These are phyloP conservation scores for Eurypyga helias DNA, from an alignment of 2,113 vertebrate genomes.

Conservation along the genomic window DNA sequence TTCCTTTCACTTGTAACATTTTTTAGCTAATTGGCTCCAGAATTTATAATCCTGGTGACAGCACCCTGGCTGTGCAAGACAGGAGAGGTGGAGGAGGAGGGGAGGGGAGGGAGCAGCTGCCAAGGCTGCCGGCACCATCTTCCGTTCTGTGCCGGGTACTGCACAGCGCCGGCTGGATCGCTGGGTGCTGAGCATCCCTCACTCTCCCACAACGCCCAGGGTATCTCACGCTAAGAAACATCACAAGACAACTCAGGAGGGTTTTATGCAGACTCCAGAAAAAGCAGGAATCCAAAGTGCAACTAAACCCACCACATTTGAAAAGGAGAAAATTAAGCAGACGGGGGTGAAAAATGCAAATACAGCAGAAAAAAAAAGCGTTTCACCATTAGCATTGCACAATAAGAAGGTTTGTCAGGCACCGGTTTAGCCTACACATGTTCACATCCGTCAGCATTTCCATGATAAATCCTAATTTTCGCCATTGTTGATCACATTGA, in stretches of 20 bases:
- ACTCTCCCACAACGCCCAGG: not conserved
- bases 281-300: slow-evolving; percentile 46
- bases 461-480: slow-evolving; percentile 77
- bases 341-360: not conserved
- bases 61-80: slow-evolving; percentile 7
- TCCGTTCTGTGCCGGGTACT: slow-evolving; percentile 40
- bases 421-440: slow-evolving; percentile 68
- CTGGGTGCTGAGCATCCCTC: not conserved
- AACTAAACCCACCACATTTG: slow-evolving; percentile 33
- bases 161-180: not conserved
- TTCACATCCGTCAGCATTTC: slow-evolving; percentile 75
- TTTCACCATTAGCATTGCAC: slow-evolving; percentile 68
- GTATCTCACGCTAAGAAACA: not conserved
- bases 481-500: slow-evolving; percentile 75
- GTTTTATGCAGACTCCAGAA: slow-evolving; percentile 52
- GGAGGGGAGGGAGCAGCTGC: slow-evolving; percentile 1
- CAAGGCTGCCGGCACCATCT: slow-evolving; percentile 73
- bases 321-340: slow-evolving; percentile 71
- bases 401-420: slow-evolving; percentile 77
- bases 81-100: slow-evolving; percentile 12
- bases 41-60: slow-evolving; percentile 66
- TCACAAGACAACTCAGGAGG: not conserved
- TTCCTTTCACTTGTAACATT: slow-evolving; percentile 48
- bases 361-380: slow-evolving; percentile 21
- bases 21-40: slow-evolving; percentile 70